phyloP scores from a whole-genome alignment of 2,797 vertebrate genomes.

The Austrolebias charrua region DNA sequence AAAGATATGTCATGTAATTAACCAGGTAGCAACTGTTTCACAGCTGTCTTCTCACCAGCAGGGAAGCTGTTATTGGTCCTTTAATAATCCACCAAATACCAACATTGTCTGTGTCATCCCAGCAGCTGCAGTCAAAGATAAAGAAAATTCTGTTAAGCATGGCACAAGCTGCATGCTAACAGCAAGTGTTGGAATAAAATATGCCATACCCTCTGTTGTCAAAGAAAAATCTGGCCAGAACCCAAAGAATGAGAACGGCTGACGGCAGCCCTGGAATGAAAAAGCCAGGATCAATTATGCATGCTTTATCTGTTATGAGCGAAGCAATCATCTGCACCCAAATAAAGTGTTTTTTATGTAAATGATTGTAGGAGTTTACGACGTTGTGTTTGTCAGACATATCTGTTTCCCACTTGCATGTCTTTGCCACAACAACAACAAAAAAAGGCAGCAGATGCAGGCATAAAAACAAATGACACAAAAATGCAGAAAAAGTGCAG shows the following conservation, averaged over 20 bases:
- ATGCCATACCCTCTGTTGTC: slow-evolving; percentile 81
- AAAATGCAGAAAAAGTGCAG: slow-evolving; percentile 11
- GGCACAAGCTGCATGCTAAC: background rate
- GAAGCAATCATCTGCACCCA: background rate
- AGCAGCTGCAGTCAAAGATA: slow-evolving; percentile 79
- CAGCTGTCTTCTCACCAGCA: slow-evolving; percentile 81
- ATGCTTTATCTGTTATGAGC: slow-evolving; percentile 14
- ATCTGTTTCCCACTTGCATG: slow-evolving; percentile 15
- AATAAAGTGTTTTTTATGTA: slow-evolving; percentile 11
- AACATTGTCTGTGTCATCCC: slow-evolving; percentile 84
- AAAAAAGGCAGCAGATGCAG: slow-evolving; percentile 11
- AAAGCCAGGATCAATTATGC: slow-evolving; percentile 39
- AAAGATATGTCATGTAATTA: background rate
- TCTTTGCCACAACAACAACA: slow-evolving; percentile 8
- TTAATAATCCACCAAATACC: slow-evolving; percentile 90
- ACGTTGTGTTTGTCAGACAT: slow-evolving; percentile 20
- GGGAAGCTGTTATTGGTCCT: slow-evolving; percentile 86
- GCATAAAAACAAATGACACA: slow-evolving; percentile 4
- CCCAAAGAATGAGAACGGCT: slow-evolving; percentile 82
- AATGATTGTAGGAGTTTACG: background rate
- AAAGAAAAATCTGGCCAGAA: slow-evolving; percentile 81
- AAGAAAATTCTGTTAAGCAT: background rate
- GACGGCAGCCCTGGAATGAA: slow-evolving; percentile 79
- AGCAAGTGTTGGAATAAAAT: background rate
- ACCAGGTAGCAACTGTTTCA: background rate